Conservation (phyloP, 2,113 vertebrate species). For the Myrmecobius fasciatus region DNA sequence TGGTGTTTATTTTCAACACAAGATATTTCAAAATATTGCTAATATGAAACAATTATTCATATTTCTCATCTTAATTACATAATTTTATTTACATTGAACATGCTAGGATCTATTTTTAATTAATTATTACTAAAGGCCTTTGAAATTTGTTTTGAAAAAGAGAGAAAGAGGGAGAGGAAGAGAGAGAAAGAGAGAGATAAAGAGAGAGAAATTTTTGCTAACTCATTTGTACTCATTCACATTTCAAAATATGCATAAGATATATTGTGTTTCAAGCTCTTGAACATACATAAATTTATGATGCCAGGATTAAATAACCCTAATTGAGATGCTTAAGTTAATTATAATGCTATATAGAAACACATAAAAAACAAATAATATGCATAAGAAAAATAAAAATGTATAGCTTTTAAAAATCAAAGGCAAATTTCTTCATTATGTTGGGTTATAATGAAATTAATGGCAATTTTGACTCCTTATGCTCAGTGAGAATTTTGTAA, state of each 20-base stretch:
- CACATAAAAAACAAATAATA: constrained; percentile 50
- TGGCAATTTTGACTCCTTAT: constrained; percentile 24
- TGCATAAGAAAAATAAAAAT: constrained; percentile 38
- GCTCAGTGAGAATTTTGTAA: constrained; percentile 46
- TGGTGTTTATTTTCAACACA: constrained; percentile 17
- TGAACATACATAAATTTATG: constrained; percentile 36
- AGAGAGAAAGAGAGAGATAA: constrained; percentile 9
- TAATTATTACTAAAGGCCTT: constrained; percentile 32
- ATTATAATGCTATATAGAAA: constrained; percentile 36
- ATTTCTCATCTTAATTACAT: not conserved
- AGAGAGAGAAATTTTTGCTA: constrained; percentile 38
- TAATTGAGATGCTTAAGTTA: constrained; percentile 54
- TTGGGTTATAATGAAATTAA: constrained; percentile 39
- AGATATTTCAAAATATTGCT: constrained; percentile 36
- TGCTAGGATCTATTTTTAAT: not conserved
- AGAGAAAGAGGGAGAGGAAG: too few species aligned
- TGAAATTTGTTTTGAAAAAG: constrained; percentile 17
- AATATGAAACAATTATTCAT: not conserved
- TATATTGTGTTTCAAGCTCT: constrained; percentile 48
- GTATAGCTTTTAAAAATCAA: constrained; percentile 47
- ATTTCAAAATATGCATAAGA: constrained; percentile 58
- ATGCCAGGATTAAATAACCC: constrained; percentile 51
- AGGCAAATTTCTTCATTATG: constrained; percentile 51
- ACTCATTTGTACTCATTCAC: constrained; percentile 46
- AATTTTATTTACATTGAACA: constrained; percentile 45